These are phyloP conservation scores for Tipula helvola DNA, from an alignment of 2,888 invertebrate genomes.

Conservation along the genomic window DNA sequence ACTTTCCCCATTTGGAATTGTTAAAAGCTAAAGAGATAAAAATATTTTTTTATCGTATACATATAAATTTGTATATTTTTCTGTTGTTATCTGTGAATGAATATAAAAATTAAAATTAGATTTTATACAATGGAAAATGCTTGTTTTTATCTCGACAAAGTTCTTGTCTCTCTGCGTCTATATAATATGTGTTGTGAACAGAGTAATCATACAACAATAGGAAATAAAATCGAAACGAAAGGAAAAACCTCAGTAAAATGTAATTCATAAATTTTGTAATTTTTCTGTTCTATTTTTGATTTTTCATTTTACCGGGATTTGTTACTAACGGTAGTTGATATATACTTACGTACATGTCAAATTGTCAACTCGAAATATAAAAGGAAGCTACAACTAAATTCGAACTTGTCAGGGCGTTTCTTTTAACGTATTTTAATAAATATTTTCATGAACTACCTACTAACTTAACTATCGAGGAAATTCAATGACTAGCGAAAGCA, in stretches of 20 bases:
- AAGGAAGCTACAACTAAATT: too few species aligned
- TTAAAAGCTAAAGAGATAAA: too few species aligned
- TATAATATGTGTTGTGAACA: background rate
- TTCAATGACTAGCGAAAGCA: too few species aligned
- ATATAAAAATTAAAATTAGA: background rate
- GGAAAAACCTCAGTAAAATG: background rate
- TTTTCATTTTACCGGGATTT: background rate
- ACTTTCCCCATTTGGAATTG: too few species aligned
- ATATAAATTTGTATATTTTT: too few species aligned
- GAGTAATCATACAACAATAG: background rate
- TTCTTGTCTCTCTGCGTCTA: background rate
- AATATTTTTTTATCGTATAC: too few species aligned
- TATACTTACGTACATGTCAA: background rate
- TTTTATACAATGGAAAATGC: background rate
- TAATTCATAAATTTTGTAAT: background rate
- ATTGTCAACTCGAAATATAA: too few species aligned
- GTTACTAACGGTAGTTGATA: background rate
- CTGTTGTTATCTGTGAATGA: background rate
- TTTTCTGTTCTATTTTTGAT: background rate
- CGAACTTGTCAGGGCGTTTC: too few species aligned
- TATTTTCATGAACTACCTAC: too few species aligned
- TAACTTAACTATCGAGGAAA: too few species aligned
- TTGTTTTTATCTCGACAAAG: background rate
- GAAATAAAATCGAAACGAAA: background rate
- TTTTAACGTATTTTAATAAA: too few species aligned